Percentiles rank a stretch among this genome's conserved stretches.
These are phyloP conservation scores for Ptycholaimellus sp. DNA, from an alignment of 2,888 invertebrate species.

Conservation along the genomic window DNA sequence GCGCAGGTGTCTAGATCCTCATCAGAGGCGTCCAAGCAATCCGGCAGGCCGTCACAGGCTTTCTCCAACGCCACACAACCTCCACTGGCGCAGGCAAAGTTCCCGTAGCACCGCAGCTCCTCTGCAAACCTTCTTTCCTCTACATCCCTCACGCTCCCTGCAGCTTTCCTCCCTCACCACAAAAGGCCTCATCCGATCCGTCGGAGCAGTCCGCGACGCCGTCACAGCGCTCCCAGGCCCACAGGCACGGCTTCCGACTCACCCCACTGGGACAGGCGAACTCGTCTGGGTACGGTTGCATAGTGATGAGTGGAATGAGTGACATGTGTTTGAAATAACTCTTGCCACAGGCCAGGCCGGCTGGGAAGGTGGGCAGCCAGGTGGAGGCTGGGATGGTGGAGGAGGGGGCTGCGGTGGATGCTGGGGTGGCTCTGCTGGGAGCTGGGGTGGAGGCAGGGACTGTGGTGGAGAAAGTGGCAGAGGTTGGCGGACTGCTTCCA, in stretches of 20 bases:
- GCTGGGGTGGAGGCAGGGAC: no score
- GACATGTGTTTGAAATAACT: no score
- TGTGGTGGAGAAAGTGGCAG: no score
- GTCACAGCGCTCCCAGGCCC: conserved; percentile 8
- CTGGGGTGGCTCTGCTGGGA: no score
- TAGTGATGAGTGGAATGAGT: no score
- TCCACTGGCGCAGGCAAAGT: conserved; percentile 5
- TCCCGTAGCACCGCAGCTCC: conserved; percentile 6
- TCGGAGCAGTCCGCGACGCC: conserved; percentile 7
- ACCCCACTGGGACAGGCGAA: conserved; percentile 6
- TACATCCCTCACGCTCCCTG: not conserved
- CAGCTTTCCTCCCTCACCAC: no score
- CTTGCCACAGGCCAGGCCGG: no score
- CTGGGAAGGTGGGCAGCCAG: no score
- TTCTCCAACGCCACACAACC: conserved; percentile 7
- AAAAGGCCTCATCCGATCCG: conserved; percentile 7
- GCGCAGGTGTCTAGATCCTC: conserved; percentile 6
- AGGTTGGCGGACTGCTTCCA: no score
- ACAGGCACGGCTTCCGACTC: conserved; percentile 6
- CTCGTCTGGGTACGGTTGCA: conserved; percentile 6
- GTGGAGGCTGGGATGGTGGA: no score
- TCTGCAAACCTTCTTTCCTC: conserved; percentile 2
- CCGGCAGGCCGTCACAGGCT: conserved; percentile 8
- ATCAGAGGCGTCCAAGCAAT: conserved; percentile 15
- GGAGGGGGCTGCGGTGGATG: no score